Evolutionary conservation across 64 coral and sea anemone genomes (phyloP).

Genomic region (Platygyra sinensis): DNA sequence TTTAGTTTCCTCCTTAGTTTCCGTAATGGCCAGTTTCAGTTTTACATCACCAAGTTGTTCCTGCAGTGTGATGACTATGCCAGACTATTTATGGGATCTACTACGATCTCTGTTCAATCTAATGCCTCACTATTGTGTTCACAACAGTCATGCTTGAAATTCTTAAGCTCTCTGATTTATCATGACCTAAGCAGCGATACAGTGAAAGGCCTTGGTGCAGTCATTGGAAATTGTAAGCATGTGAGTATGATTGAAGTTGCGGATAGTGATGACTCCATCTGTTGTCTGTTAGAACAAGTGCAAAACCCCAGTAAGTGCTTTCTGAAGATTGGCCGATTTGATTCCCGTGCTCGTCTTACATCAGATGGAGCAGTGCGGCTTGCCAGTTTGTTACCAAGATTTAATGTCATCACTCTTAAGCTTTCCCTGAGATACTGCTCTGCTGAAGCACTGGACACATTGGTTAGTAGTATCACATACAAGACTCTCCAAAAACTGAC

Average conservation of each 20-base stretch:
- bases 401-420: background rate
- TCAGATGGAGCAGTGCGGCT: background rate
- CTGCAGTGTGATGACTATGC: background rate
- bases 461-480: slow-evolving; percentile 8
- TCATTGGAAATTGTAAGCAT: background rate
- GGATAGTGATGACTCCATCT: background rate
- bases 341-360: too few species aligned
- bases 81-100: background rate
- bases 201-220: background rate
- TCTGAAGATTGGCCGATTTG: background rate
- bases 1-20: background rate
- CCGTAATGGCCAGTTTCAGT: background rate
- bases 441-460: background rate
- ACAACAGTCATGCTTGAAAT: background rate
- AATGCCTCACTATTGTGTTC: background rate
- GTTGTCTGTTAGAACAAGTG: background rate
- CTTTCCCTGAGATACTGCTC: background rate
- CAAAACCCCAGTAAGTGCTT: background rate
- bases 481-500: background rate
- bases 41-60: background rate
- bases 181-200: too few species aligned
- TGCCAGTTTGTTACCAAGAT: background rate
- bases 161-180: background rate
- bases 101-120: background rate
- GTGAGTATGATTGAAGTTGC: background rate